Conservation (phyloP, 2,888 invertebrate genomes). For the Leptarthrus brevirostris region DNA sequence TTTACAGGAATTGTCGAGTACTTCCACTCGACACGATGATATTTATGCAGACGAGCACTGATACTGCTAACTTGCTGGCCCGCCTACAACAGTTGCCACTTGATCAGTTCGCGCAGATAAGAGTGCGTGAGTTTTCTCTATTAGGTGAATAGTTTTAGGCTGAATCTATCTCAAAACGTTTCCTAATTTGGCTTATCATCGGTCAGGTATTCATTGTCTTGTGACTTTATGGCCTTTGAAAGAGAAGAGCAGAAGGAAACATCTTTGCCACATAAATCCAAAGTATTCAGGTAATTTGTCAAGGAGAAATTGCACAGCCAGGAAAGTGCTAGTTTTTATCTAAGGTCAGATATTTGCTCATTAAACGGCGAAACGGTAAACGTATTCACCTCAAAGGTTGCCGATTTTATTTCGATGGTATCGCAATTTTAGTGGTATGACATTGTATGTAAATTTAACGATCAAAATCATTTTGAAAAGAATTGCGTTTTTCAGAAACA, state of each 20-base stretch:
- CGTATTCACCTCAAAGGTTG: slow-evolving; percentile 15
- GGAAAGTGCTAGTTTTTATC: not conserved
- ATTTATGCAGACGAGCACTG: slow-evolving; percentile 20
- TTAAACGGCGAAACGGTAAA: slow-evolving; percentile 6
- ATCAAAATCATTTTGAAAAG: not conserved
- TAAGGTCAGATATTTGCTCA: not conserved
- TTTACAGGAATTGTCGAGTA: not conserved
- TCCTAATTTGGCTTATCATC: slow-evolving; percentile 30
- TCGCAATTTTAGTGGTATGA: not conserved
- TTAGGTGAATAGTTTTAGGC: slow-evolving; percentile 41
- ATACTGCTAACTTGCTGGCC: not conserved
- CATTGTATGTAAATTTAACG: slow-evolving; percentile 14
- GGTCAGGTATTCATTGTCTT: slow-evolving; percentile 10
- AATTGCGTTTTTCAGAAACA: not conserved
- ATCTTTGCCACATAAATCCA: no score
- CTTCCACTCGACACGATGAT: slow-evolving; percentile 5
- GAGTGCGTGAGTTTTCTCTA: slow-evolving; percentile 33
- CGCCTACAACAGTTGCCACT: slow-evolving; percentile 37
- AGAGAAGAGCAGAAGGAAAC: not conserved
- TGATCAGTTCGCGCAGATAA: slow-evolving; percentile 14
- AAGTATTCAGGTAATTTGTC: slow-evolving; percentile 4
- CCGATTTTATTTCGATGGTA: slow-evolving; percentile 14
- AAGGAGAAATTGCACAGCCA: not conserved
- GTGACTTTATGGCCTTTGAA: slow-evolving; percentile 1
- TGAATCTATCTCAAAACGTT: slow-evolving; percentile 20